phyloP scores from a whole-genome alignment of 2,888 invertebrate species.

The Cosmopolites sordidus region DNA sequence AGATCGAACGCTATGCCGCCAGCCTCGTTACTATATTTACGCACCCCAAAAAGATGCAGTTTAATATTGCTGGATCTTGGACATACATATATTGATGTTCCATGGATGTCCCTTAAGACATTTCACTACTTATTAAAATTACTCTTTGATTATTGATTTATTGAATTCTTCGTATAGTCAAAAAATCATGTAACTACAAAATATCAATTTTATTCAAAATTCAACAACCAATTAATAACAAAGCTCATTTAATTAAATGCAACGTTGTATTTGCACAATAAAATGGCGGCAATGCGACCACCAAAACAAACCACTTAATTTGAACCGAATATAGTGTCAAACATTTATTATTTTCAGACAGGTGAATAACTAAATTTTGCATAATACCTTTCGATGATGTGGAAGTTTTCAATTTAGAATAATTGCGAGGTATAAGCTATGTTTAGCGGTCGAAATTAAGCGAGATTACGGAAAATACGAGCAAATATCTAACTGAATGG shows the following conservation, averaged over 20 bases:
- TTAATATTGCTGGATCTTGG: too few relatives aligned
- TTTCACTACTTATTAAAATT: too few relatives aligned
- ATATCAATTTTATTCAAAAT: too few relatives aligned
- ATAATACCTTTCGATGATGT: not conserved
- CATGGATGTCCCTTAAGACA: too few relatives aligned
- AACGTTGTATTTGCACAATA: not conserved
- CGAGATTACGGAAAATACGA: not conserved
- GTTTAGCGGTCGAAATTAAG: not conserved
- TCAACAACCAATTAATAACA: not conserved
- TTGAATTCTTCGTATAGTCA: too few relatives aligned
- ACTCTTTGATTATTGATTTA: too few relatives aligned
- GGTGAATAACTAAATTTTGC: slow-evolving; percentile 3
- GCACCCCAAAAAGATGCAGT: too few relatives aligned
- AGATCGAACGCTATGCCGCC: too few relatives aligned
- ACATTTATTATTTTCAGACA: not conserved
- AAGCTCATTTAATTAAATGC: not conserved
- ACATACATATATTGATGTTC: too few relatives aligned
- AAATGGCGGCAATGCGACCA: not conserved
- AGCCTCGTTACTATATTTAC: too few relatives aligned
- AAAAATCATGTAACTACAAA: too few relatives aligned
- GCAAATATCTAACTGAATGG: not conserved
- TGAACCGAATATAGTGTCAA: slow-evolving; percentile 1
- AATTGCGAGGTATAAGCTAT: not conserved
- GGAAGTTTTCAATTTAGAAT: slow-evolving; percentile 5
- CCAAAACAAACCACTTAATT: slow-evolving; percentile 9